These are phyloP conservation scores for Hedya salicella DNA, from an alignment of 2,888 invertebrate genomes.

Conservation along the genomic window DNA sequence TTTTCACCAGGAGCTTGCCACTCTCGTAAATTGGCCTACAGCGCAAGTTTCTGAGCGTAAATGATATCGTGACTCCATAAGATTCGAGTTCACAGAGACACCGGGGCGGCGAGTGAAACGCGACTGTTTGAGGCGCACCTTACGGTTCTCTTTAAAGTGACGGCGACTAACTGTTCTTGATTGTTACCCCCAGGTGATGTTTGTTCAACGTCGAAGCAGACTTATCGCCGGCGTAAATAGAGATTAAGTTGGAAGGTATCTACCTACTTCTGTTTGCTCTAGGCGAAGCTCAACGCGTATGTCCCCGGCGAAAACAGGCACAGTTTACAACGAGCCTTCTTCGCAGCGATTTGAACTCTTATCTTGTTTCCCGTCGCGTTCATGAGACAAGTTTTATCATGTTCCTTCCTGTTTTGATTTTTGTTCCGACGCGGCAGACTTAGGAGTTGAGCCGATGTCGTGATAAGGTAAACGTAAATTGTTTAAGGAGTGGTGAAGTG, in stretches of 20 bases:
- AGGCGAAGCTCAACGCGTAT: constrained; percentile 46
- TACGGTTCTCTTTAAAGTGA: constrained; percentile 46
- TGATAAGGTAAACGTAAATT: too few species aligned
- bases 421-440: constrained; percentile 8
- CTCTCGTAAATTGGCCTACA: constrained; percentile 62
- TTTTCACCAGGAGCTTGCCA: constrained; percentile 55
- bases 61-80: constrained; percentile 59
- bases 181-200: constrained; percentile 59
- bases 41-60: constrained; percentile 60
- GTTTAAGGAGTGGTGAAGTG: too few species aligned
- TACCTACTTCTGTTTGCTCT: constrained; percentile 47
- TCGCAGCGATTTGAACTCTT: constrained; percentile 25
- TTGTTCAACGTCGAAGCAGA: constrained; percentile 58
- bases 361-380: constrained; percentile 32
- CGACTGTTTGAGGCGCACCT: constrained; percentile 40
- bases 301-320: constrained; percentile 20
- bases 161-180: constrained; percentile 48
- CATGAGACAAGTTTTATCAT: constrained; percentile 39
- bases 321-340: constrained; percentile 31
- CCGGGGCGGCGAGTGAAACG: constrained; percentile 25
- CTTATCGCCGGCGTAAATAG: constrained; percentile 58
- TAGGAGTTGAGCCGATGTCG: background rate
- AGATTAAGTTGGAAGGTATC: constrained; percentile 55
- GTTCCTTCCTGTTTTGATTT: constrained; percentile 39
- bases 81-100: constrained; percentile 44